phyloP scores from a whole-genome alignment of 2,113 vertebrate species.

The Cepphus grylle region DNA sequence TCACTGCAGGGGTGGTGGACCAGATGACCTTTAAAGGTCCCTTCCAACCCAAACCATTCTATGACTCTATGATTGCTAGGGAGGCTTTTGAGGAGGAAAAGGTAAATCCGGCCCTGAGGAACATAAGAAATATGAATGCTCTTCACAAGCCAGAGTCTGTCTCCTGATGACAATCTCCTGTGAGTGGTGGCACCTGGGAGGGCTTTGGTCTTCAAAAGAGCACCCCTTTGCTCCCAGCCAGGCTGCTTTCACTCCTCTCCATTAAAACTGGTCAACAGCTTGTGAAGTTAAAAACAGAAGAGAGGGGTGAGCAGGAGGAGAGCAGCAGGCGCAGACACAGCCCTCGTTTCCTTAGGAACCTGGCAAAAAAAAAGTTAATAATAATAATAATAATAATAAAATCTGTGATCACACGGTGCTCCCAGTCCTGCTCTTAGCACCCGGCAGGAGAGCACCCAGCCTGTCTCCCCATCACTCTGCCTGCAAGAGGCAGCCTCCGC shows the following conservation, averaged over 20 bases:
- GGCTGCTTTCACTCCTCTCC: neutral
- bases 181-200: neutral
- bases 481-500: neutral
- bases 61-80: neutral
- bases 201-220: neutral
- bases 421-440: neutral
- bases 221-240: neutral
- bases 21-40: neutral
- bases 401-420: neutral
- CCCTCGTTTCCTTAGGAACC: neutral
- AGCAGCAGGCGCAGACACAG: neutral
- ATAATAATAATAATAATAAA: neutral
- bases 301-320: neutral
- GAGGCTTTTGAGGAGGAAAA: neutral
- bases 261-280: neutral
- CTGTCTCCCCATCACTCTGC: neutral
- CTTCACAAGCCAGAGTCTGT: neutral
- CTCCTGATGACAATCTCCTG: neutral
- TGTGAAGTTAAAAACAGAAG: neutral
- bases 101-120: neutral
- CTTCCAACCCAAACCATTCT: neutral
- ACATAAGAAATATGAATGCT: neutral
- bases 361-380: neutral
- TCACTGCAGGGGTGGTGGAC: fast-evolving
- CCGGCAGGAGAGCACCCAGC: neutral